phyloP scores from a whole-genome alignment of 2,797 vertebrate species.

The Poeciliopsis turneri region DNA sequence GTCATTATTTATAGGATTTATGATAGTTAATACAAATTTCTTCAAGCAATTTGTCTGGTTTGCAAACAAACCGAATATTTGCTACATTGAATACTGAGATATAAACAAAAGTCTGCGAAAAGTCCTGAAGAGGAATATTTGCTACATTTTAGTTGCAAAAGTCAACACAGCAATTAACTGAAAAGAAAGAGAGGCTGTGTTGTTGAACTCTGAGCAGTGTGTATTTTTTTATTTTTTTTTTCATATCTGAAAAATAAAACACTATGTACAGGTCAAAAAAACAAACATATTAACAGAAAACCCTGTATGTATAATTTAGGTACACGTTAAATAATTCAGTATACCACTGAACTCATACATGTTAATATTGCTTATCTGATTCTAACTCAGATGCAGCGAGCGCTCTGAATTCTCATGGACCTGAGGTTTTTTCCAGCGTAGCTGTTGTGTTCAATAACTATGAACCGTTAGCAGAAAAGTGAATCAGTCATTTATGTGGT shows the following conservation, averaged over 20 bases:
- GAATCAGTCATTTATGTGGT: conserved; percentile 66
- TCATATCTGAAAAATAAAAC: conserved; percentile 12
- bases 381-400: conserved; percentile 26
- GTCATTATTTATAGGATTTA: background rate
- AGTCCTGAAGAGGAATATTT: background rate
- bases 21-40: background rate
- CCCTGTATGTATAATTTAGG: conserved; percentile 3
- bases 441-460: conserved; percentile 26
- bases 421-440: conserved; percentile 22
- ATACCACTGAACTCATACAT: conserved; percentile 34
- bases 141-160: conserved; percentile 9
- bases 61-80: background rate
- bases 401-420: conserved; percentile 18
- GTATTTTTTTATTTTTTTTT: conserved; percentile 1
- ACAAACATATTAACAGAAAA: conserved; percentile 30
- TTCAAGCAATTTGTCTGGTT: background rate
- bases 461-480: conserved; percentile 54
- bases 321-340: conserved; percentile 34
- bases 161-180: conserved; percentile 23
- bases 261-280: conserved; percentile 24
- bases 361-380: conserved; percentile 19
- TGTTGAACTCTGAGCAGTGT: conserved; percentile 37
- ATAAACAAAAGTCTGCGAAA: background rate
- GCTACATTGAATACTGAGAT: background rate
- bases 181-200: conserved; percentile 13